Base-by-base conservation (phyloP, 2,888 invertebrate genomes). In the Acronicta psi region DNA sequence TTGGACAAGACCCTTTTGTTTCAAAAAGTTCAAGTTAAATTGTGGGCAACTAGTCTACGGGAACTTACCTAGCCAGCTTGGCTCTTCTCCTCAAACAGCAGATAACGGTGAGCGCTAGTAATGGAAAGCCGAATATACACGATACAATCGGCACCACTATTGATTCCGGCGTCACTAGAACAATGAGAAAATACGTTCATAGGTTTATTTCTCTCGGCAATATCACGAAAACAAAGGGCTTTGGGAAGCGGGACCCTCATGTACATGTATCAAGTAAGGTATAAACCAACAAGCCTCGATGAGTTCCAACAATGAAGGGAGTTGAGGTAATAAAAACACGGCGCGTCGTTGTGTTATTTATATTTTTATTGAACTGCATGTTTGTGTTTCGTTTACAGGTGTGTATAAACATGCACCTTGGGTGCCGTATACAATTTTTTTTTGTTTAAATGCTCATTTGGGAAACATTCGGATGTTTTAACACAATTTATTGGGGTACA, bases 101-200 rank as follows among this genome's bases (percentile, higher is more conserved):
- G 82, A 98, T 98, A 69, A 98, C 96, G 70, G 98, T 95, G 60
- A 98, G 95, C 3, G 98, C 98, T 85, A 98, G 90, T 71, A 98
- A 93, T 37, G 98, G 98, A 84, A 98, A 98, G 59, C 98, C 98
- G 82, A 98, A 95, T 84, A 98, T 98, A 89, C 98, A 98, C 55
- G 98, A 98, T 49, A 98, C 96, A 75, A 98, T 98, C 41, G 98
- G 98, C 73, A 98, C 96, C 52, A 98, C 97, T 75, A 98, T 97
- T 53, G 97, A 97, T 90, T 98, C 98, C 50, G 98, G 97, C 46
- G 97, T 96, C 71, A 98, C 98, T 98, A 95, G 23, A 91, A 92
- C 86, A 90, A 89, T 58, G 23, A 59, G 56, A 59, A 64, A 55
- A 59, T 55, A 49, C 17, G 25, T 59, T 63, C 59, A 51, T 51